Evolutionary conservation across 2,113 vertebrate genomes (phyloP), one percentile per base, ranked within the genome.

Genomic region (Mastomys natalensis): DNA sequence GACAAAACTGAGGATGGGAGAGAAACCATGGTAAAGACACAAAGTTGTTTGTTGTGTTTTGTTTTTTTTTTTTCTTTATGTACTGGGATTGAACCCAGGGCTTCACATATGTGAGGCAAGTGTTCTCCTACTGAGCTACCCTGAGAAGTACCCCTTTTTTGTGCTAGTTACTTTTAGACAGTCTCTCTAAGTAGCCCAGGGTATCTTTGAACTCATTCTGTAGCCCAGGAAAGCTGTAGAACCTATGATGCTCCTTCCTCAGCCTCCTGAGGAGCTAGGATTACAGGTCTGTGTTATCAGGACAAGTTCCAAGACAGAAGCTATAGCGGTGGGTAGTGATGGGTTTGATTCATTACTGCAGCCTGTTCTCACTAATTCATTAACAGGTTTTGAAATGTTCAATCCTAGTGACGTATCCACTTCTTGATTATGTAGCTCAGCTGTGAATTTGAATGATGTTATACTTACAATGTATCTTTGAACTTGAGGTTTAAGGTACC

Each of bases 401-500:
- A 34, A 8, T 48, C 90, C 89, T 92, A 40, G 66, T 70, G 94
- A 95, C 81, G 55, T 73, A 37, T 62, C 78, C 19, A 43, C 60
- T 91, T 95, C 66, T 72, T 72, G 26, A 77, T 86, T 89, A 76
- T 92, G 9, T 80, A 84, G 88, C 31, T 70, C 22, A 89, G 17
- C 21, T 89, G 0, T 62, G 89, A 68, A 78, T 74, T 81, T 90
- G 51, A 72, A 89, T 93, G 82, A 64, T 86, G 70, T 77, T 88
- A 29, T 88, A 31, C 80, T 86, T 95, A 40, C n/a, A 94, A 62
- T 91, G 34, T 53, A 40, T 93, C 34, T 94, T 95, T 89, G 74
- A 68, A 62, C 84, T 89, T 73, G 4, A 91, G 17, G 34, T 87
- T 84, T 48, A 48, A 87, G 74, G 89, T 13, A 43, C 55, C 89